phyloP scores from a whole-genome alignment of 2,888 invertebrate genomes.

The Agrotis exclamationis region DNA sequence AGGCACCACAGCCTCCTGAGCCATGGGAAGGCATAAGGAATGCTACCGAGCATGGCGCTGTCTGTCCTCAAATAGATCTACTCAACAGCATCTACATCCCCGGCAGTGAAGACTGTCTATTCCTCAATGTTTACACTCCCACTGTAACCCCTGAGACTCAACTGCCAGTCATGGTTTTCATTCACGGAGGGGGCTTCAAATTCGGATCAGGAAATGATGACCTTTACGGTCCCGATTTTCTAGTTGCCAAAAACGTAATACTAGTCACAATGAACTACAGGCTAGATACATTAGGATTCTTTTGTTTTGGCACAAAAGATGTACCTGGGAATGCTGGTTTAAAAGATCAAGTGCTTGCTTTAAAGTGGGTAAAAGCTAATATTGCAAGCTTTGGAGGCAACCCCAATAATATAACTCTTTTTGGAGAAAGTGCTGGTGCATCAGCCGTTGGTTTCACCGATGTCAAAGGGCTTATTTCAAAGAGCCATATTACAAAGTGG shows the following conservation, averaged over 20 bases:
- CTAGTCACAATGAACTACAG: slow-evolving; percentile 91
- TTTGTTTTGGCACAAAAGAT: slow-evolving; percentile 87
- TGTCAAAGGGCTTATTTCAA: slow-evolving; percentile 77
- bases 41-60: slow-evolving; percentile 26
- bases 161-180: slow-evolving; percentile 78
- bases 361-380: slow-evolving; percentile 76
- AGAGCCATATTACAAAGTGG: slow-evolving; percentile 79
- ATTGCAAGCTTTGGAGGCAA: slow-evolving; percentile 76
- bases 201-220: slow-evolving; percentile 81
- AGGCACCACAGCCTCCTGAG: slow-evolving; percentile 37
- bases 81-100: slow-evolving; percentile 28
- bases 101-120: slow-evolving; percentile 67
- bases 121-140: slow-evolving; percentile 50
- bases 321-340: slow-evolving; percentile 92
- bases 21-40: slow-evolving; percentile 37
- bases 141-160: slow-evolving; percentile 30
- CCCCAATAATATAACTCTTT: slow-evolving; percentile 72
- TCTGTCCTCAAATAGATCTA: slow-evolving; percentile 34
- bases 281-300: slow-evolving; percentile 89
- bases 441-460: slow-evolving; percentile 74
- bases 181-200: slow-evolving; percentile 78
- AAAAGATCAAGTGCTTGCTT: slow-evolving; percentile 80
- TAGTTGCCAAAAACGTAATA: slow-evolving; percentile 88
- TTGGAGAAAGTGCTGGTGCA: slow-evolving; percentile 79
- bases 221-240: slow-evolving; percentile 89